phyloP scores from a whole-genome alignment of 2,797 vertebrate species.

The Sternotherus odoratus region DNA sequence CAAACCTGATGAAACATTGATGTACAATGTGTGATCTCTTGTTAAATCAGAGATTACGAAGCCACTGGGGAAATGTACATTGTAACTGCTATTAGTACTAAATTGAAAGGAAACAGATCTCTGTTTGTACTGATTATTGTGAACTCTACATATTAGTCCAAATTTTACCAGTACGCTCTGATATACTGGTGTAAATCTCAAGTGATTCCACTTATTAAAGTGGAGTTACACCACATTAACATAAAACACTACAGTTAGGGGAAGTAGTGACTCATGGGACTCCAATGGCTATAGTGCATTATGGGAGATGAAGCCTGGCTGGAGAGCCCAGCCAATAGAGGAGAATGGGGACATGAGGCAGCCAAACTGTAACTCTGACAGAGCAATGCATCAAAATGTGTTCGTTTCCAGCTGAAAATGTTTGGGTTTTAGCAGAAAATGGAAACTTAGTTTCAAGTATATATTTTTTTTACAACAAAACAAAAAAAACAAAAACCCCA shows the following conservation, averaged over 20 bases:
- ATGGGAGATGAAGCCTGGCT: too few species aligned
- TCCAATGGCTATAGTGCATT: too few species aligned
- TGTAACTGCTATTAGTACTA: slow-evolving; percentile 31
- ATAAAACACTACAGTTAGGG: background rate
- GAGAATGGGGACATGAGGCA: background rate
- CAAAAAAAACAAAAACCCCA: background rate
- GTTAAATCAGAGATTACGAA: background rate
- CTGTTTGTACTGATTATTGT: background rate
- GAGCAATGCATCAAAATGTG: background rate
- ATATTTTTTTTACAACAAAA: background rate
- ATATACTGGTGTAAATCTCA: background rate
- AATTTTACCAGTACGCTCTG: background rate
- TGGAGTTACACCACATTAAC: background rate
- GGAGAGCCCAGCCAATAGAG: background rate
- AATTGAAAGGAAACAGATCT: slow-evolving; percentile 11
- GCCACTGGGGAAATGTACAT: slow-evolving; percentile 9
- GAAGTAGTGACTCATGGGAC: too few species aligned
- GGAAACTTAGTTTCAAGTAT: background rate
- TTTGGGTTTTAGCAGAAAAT: background rate
- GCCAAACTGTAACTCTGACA: background rate
- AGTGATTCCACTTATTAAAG: background rate
- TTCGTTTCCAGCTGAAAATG: background rate
- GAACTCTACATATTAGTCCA: background rate
- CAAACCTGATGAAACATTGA: slow-evolving; percentile 5
- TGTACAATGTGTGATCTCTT: background rate